Base-by-base conservation (phyloP, 2,113 vertebrate species). In the Prinia subflava region DNA sequence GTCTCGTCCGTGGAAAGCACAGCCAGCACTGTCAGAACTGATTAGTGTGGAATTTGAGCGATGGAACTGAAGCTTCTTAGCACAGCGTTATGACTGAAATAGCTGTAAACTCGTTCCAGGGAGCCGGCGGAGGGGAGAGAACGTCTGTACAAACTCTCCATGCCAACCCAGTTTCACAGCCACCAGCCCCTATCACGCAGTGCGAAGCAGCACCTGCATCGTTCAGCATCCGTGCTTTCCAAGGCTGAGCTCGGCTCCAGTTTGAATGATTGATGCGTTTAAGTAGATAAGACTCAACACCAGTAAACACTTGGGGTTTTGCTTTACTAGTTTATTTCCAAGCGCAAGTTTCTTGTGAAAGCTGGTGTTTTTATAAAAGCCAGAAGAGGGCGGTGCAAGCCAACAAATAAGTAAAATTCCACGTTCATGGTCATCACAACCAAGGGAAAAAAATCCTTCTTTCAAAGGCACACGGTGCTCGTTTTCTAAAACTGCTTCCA, bases 351-450 rank as follows among this genome's bases (percentile, higher is more conserved):
- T 56, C 60, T 23, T 9, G 52, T 18, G 69, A 49, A 31, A 62
- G 23, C 28, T 78, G 69, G 6, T 62, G 14, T 67, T 70, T 31
- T 42, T 15, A 8, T 2, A 15, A 0, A 4, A 3, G 46, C 95
- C 97, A 92, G 92, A 8, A 92, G 97, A 37, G 90, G 97, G 97
- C 76, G 46, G 30, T 69, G 10, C 65, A 94, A 57, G 76, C 95
- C 56, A 94, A 96, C 73, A 83, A 94, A 96, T 92, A 33, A 82
- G 50, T n/a, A 24, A 92, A 53, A 28, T 6, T 20, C 11, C 5
- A 3, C 35, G 0, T 11, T 5, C 6, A 0, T 4, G 2, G 13
- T 12, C 21, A 2, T 3, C 3, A 7, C 3, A 7, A 22, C 18
- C 16, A 13, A 23, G 18, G 31, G 1, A 9, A 3, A 59, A 49